Base-by-base conservation (phyloP, 2,797 vertebrate genomes). In the Phataginus tricuspis region DNA sequence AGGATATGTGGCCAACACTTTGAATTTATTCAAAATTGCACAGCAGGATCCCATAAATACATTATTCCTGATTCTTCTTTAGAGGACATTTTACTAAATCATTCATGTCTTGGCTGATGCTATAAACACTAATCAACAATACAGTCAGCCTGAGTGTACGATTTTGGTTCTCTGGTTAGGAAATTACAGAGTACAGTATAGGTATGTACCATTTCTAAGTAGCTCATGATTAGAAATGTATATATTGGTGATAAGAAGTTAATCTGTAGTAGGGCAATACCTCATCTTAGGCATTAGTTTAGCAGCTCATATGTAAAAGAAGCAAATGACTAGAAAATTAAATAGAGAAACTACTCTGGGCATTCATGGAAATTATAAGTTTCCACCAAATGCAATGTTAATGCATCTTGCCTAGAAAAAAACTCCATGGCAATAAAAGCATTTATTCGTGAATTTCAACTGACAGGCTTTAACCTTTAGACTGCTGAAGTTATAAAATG, bases 381-480 rank as follows among this genome's bases (percentile, higher is more conserved):
- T 92, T 78, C 16, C 9, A 94, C 31, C n/a, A 89, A 86, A 82
- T 37, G 11, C 4, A 53, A 51, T 45, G 11, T 66, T 87, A 21
- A 71, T 63, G 29, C 1, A 45, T 93, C 31, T 93, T 74, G 51
- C 5, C 49, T 84, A 29, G 23, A 57, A 83, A 59, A 69, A 75
- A 45, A 66, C 9, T 25, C 66, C 3, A 45, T 53, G 29, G 8
- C 45, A 75, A n/a, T n/a, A n/a, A n/a, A n/a, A n/a, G n/a, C n/a
- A n/a, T n/a, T n/a, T n/a, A 98, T 98, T 98, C 97, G 93, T 98
- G 98, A 98, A 98, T 98, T 99, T 98, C 98, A 98, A 98, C 98
- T 99, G 98, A 99, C 98, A 98, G 98, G 94, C 98, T 98, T 99
- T 99, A 99, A 99, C 98, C 98, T 99, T 98, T 98, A 98, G 98